Conservation (phyloP, 2,113 vertebrate genomes). For the Centropristis striata region DNA sequence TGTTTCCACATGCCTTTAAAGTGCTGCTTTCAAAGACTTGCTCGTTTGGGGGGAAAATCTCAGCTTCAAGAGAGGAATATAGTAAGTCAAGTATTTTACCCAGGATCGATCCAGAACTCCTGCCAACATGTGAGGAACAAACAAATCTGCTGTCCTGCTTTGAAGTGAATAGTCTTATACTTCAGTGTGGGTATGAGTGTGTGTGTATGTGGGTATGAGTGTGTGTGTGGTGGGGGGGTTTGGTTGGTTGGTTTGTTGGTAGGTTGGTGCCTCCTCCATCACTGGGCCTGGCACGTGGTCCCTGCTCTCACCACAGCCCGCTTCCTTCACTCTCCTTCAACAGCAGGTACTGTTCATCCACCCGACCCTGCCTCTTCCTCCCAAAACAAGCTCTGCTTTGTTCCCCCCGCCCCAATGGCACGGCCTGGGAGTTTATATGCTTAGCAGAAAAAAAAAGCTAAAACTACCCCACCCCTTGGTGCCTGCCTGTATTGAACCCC, state of each 20-base stretch:
- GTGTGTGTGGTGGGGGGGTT: too few species aligned
- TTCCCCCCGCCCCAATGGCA: slow-evolving; percentile 63
- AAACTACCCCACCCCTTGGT: slow-evolving; percentile 42
- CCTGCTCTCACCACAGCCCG: slow-evolving; percentile 73
- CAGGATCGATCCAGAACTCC: not conserved
- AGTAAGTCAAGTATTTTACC: too few species aligned
- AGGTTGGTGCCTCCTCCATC: slow-evolving; percentile 74
- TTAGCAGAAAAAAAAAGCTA: slow-evolving; percentile 63
- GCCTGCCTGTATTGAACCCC: slow-evolving; percentile 39
- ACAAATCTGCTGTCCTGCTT: not conserved
- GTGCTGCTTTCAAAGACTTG: slow-evolving; percentile 30
- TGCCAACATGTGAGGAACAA: not conserved
- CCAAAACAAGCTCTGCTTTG: slow-evolving; percentile 86
- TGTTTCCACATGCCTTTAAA: slow-evolving; percentile 33
- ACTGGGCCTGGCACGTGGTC: slow-evolving; percentile 77
- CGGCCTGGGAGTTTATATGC: slow-evolving; percentile 73
- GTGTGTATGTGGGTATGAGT: slow-evolving; percentile 37
- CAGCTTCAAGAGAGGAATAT: too few species aligned
- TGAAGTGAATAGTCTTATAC: not conserved
- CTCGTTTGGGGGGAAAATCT: slow-evolving; percentile 31
- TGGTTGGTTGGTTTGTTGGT: not conserved
- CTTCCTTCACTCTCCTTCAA: slow-evolving; percentile 85
- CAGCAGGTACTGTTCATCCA: slow-evolving; percentile 85
- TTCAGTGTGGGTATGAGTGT: slow-evolving; percentile 24
- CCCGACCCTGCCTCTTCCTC: slow-evolving; percentile 76